Evolutionary conservation across 2,888 invertebrate species (phyloP).

Genomic region (Azorinus chamasolen): DNA sequence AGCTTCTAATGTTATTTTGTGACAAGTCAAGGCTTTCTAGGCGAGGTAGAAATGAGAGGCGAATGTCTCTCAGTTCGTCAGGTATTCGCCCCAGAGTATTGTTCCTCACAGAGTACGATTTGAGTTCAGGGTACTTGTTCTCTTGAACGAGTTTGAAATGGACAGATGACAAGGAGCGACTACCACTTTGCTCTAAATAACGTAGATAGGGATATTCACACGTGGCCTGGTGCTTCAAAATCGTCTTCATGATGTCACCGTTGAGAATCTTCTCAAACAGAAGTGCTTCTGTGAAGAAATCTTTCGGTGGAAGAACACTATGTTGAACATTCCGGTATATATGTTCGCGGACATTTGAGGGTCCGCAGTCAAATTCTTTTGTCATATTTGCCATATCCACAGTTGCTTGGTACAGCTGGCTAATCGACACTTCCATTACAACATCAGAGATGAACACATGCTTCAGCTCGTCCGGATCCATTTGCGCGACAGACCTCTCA

Average conservation of each 20-base stretch:
- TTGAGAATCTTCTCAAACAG: constrained; percentile 35
- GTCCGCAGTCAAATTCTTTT: constrained; percentile 45
- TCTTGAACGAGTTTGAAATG: constrained; percentile 54
- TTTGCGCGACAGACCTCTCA: constrained; percentile 19
- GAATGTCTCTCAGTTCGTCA: constrained; percentile 34
- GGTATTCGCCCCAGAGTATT: constrained; percentile 45
- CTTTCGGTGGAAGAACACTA: constrained; percentile 22
- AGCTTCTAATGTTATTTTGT: constrained; percentile 31
- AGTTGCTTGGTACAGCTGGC: constrained; percentile 19
- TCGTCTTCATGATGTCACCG: constrained; percentile 19
- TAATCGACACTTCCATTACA: constrained; percentile 17
- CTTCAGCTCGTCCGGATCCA: constrained; percentile 31
- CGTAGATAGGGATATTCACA: constrained; percentile 46
- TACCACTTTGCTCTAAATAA: constrained; percentile 57
- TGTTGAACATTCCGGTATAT: constrained; percentile 42
- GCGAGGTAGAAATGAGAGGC: constrained; percentile 42
- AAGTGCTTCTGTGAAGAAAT: constrained; percentile 12
- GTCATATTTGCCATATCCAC: constrained; percentile 18
- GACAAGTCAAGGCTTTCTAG: constrained; percentile 49
- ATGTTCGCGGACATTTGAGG: constrained; percentile 5
- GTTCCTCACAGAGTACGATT: constrained; percentile 40
- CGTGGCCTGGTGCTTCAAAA: constrained; percentile 8
- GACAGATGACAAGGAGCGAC: constrained; percentile 34
- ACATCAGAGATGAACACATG: constrained; percentile 31
- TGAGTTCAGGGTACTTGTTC: constrained; percentile 43